Percentiles rank a stretch among this genome's conserved stretches.
Evolutionary conservation across 30 jellyfish, hydroid and myxozoan species (phyloP).

Genomic region (Aurelia sp.): DNA sequence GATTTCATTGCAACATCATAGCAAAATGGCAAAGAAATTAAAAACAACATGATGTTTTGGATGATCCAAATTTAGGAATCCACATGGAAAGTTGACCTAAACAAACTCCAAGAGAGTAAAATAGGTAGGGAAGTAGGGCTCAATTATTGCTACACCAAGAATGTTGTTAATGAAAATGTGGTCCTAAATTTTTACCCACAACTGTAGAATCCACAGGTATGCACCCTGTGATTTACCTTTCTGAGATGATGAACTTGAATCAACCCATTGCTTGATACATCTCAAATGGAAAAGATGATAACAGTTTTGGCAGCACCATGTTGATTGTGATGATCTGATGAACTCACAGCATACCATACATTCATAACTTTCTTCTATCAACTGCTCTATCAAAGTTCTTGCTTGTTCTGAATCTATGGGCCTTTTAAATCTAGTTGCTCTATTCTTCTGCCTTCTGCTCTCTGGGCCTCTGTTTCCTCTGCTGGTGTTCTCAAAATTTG

Average conservation of each 20-base stretch:
- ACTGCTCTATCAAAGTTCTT: conserved; percentile 76
- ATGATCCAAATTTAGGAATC: no score
- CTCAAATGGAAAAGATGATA: conserved; percentile 91
- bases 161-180: no score
- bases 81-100: no score
- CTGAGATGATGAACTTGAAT: conserved; percentile 75
- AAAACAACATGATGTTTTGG: no score
- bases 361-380: conserved; percentile 88
- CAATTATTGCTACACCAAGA: no score
- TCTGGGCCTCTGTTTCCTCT: neutral
- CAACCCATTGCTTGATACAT: conserved; percentile 93
- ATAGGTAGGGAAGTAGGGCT: no score
- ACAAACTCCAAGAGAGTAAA: no score
- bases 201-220: no score
- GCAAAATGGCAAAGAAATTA: no score
- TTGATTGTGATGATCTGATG: conserved; percentile 72
- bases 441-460: neutral
- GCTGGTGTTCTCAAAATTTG: neutral
- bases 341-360: conserved; percentile 99
- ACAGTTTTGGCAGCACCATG: conserved; percentile 94
- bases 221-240: conserved; percentile 38
- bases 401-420: conserved; percentile 98
- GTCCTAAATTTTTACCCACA: no score
- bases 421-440: neutral
- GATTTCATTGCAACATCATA: no score